Percentiles rank a stretch among this genome's conserved stretches.
Evolutionary conservation across 2,888 invertebrate genomes (phyloP).

Genomic region (Temnothorax ravouxi): DNA sequence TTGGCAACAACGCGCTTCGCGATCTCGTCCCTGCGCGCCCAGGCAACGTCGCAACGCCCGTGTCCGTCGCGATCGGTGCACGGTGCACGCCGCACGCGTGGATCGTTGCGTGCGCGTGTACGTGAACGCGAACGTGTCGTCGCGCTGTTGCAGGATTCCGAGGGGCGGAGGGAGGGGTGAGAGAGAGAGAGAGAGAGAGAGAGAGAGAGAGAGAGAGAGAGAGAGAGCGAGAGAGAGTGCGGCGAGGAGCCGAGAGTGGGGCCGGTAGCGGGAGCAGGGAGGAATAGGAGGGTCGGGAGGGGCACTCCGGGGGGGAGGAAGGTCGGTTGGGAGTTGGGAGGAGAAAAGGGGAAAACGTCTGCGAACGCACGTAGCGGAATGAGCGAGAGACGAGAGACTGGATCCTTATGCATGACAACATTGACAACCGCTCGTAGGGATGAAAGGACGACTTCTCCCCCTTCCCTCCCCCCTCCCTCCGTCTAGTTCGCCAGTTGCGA

Average conservation of each 20-base stretch:
- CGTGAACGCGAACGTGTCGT: constrained; percentile 41
- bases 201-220: no score
- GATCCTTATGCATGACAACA: constrained; percentile 32
- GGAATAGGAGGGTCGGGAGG: not conserved
- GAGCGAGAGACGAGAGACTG: constrained; percentile 37
- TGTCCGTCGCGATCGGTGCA: constrained; percentile 56
- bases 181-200: constrained; percentile 24
- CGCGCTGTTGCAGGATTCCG: constrained; percentile 56
- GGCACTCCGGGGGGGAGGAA: constrained; percentile 35
- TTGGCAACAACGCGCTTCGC: constrained; percentile 74
- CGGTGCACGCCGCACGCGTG: constrained; percentile 57
- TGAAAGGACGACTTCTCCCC: constrained; percentile 46
- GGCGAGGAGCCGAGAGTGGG: no score
- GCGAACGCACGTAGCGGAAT: constrained; percentile 50
- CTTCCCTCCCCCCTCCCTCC: not conserved
- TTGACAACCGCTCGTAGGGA: constrained; percentile 38
- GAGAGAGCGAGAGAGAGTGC: no score
- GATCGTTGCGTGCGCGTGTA: constrained; percentile 55
- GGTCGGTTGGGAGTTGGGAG: constrained; percentile 37
- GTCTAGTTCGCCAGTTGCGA: constrained; percentile 33
- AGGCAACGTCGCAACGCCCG: constrained; percentile 69
- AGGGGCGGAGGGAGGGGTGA: constrained; percentile 42
- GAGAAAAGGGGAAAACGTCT: constrained; percentile 46
- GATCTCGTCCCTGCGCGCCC: constrained; percentile 43
- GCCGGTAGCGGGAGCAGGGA: not conserved